Evolutionary conservation across 2,113 vertebrate genomes (phyloP), one percentile per base, ranked within the genome.

Genomic region (Paralichthys olivaceus): DNA sequence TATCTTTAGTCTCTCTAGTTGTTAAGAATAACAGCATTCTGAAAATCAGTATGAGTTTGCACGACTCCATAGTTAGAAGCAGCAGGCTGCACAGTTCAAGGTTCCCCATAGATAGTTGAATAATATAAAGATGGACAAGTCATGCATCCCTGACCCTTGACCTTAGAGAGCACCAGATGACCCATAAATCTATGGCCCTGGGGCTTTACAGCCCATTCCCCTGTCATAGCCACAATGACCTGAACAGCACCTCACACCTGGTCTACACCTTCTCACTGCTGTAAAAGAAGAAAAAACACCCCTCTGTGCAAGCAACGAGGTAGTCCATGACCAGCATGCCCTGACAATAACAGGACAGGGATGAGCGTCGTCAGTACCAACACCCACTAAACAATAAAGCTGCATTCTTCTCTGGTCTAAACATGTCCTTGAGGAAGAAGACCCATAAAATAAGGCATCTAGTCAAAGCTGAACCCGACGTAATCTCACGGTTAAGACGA

Each of bases 171-270:
- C 73, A 83, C 83, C 86, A 93, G 72, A 85, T 92, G 90, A 87
- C 77, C 87, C 88, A 83, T 92, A 94, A 95, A 94, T 92, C 90
- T 82, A 76, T 75, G 53, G 65, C 91, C 88, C 73, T 17, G 5
- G 83, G 78, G 82, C 79, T 93, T 93, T 92, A 92, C 56, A 26
- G 67, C 91, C 78, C 84, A 72, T 83, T 86, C 81, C 79, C 80
- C 80, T 80, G 83, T 93, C 84, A 90, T 80, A 90, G 87, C 78
- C 87, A 83, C 91, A 93, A 87, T 45, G 90, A 94, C 88, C 92
- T 90, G 86, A 94, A 90, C 92, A 89, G 87, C 89, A 93, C 85
- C 93, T 94, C 92, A 95, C 94, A 95, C 95, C 95, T 95, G 94
- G 93, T 91, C 88, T 85, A 85, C 87, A 89, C 87, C 91, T 94